Base-by-base conservation (phyloP, 1,140 invertebrate genomes). In the Drosophila neocordata region DNA sequence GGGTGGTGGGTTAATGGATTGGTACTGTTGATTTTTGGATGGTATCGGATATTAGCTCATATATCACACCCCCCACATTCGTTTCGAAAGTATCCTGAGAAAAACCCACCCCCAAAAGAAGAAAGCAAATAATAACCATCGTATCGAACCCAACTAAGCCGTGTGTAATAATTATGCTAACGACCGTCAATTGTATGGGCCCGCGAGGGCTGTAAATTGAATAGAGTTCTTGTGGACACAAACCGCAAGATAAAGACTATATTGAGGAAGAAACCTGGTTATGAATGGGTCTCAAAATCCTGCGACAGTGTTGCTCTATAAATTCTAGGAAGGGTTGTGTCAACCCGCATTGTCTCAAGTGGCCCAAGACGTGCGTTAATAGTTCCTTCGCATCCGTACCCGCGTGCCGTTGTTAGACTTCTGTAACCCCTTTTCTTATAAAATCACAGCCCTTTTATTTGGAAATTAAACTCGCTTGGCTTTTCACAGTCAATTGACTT, bases 161-260 rank as follows among this genome's bases (percentile, higher is more conserved):
- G 56, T 85, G 76, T 89, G 79, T 89, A 87, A 80, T 89, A 89
- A 88, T 89, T 88, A 88, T 89, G 83, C 85, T 89, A 88, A 89
- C 85, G 85, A 89, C 73, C 89, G 85, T 88, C 83, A 88, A 88
- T 89, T 80, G 77, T 65, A 58, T 27, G 38, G 66, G 64, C 61
- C 38, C 24, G 63, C 41, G 38, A 80, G 73, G 70, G 73, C 66
- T 73, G 67, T 60, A 71, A 87, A 87, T 82, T 82, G 70, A 82
- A 82, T 69, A 65, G 73, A 62, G 60, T 53, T 55, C 24, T 37
- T 34, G 51, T 58, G 67, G 55, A 56, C 35, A 31, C 53, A 34
- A 65, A 62, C 82, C 83, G 63, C 79, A 82, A 76, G 68, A 87
- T 77, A 75, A 74, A 74, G 60, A 15, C 3, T 48, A 48, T 48